A percentile compares a stretch with the other conserved stretches of the same genome.
Evolutionary conservation across 2,113 vertebrate species (phyloP).

Genomic region (Atlantisia rogersi): DNA sequence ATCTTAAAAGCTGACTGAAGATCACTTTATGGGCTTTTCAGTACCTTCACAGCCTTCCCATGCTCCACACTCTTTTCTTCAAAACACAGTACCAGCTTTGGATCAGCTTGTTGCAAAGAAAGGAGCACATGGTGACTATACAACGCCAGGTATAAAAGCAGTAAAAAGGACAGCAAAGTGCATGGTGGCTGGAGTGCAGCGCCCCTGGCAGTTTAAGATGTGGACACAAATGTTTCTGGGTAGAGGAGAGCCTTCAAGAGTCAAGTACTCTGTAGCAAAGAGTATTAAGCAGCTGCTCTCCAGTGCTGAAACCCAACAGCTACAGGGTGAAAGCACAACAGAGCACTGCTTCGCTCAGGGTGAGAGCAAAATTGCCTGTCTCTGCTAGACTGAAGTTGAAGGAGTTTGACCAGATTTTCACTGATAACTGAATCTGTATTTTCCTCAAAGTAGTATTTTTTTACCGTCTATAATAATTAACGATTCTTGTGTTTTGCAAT

Average conservation of each 20-base stretch:
- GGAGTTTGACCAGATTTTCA: not conserved
- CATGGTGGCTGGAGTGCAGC: not conserved
- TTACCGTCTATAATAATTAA: not conserved
- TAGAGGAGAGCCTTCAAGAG: not conserved
- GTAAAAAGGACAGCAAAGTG: no score
- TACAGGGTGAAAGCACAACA: not conserved
- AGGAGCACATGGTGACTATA: fast-evolving
- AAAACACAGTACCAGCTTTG: not conserved
- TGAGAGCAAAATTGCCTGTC: fast-evolving
- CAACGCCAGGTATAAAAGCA: fast-evolving
- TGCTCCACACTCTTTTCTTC: not conserved
- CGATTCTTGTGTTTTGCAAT: not conserved
- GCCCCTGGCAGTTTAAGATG: not conserved
- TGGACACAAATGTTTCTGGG: not conserved
- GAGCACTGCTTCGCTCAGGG: fast-evolving
- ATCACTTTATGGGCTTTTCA: not conserved
- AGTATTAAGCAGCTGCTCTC: not conserved
- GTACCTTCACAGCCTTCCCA: not conserved
- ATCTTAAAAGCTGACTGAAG: not conserved
- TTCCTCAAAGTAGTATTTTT: not conserved
- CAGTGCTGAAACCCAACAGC: not conserved
- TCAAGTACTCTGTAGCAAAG: not conserved
- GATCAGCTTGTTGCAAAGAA: not conserved
- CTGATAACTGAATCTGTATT: not conserved
- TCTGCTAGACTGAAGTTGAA: not conserved